Conservation (phyloP, 2,888 invertebrate genomes). For the Drosophila kambysellisi region DNA sequence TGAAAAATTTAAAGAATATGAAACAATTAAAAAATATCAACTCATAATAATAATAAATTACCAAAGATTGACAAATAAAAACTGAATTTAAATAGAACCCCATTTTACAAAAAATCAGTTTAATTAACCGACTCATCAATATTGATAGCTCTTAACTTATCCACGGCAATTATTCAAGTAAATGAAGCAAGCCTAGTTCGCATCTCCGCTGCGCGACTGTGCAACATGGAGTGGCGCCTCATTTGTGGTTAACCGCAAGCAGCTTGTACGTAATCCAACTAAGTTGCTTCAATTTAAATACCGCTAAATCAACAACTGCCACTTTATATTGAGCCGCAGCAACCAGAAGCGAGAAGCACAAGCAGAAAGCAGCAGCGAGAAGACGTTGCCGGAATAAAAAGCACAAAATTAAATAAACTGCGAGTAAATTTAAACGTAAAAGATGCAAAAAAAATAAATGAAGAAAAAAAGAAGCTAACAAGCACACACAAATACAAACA, state of each 20-base stretch:
- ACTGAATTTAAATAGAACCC: neutral
- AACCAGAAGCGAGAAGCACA: constrained; percentile 11
- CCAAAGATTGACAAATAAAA: neutral
- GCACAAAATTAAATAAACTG: constrained; percentile 83
- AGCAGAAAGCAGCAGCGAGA: constrained; percentile 16
- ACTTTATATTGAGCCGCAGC: constrained; percentile 57
- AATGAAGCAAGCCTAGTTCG: neutral
- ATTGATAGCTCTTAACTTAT: neutral
- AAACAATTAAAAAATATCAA: neutral
- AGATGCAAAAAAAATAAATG: constrained; percentile 61
- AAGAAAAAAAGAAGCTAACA: constrained; percentile 58
- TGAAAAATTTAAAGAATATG: neutral
- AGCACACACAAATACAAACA: constrained; percentile 33
- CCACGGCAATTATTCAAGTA: neutral
- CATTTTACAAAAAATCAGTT: neutral
- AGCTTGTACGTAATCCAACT: constrained; percentile 68
- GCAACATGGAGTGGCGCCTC: constrained; percentile 25
- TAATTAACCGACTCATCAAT: neutral
- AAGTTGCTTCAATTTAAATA: constrained; percentile 80
- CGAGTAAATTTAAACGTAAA: constrained; percentile 77
- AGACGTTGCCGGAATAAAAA: constrained; percentile 63
- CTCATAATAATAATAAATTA: neutral
- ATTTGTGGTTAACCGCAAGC: constrained; percentile 60
- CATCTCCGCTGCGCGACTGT: neutral
- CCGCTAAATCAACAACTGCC: constrained; percentile 80